Percentiles rank a stretch among this genome's conserved stretches.
These are phyloP conservation scores for Oncorhynchus keta DNA, from an alignment of 2,113 vertebrate species.

Conservation along the genomic window DNA sequence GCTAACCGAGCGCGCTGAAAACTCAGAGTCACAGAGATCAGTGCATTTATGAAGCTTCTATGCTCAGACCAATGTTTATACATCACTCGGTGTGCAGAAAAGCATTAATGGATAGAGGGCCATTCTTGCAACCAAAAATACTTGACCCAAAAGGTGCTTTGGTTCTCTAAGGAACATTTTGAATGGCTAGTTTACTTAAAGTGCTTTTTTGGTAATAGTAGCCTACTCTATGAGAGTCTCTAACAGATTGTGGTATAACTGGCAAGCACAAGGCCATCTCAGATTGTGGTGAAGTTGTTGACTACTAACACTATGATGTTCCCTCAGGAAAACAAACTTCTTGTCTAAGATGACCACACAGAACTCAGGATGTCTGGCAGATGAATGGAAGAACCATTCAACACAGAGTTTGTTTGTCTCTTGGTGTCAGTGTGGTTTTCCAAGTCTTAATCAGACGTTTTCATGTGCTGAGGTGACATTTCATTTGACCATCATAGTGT, in stretches of 20 bases:
- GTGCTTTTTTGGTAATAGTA: not conserved
- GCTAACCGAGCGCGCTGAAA: not conserved
- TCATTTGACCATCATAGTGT: too few relatives aligned
- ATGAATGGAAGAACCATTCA: not conserved
- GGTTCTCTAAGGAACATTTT: not conserved
- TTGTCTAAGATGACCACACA: not conserved
- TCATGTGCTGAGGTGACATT: not conserved
- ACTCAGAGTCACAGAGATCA: not conserved
- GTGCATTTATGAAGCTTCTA: conserved; percentile 38
- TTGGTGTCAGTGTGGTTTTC: not conserved
- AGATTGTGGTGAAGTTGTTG: too few relatives aligned
- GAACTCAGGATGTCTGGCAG: not conserved
- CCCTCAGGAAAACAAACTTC: not conserved
- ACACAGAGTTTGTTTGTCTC: too few relatives aligned
- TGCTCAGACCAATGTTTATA: conserved; percentile 25
- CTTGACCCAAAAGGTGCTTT: conserved; percentile 2
- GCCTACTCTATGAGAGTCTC: not conserved
- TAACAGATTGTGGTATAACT: too few relatives aligned
- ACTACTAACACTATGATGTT: too few relatives aligned
- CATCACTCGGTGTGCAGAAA: not conserved
- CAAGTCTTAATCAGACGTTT: not conserved
- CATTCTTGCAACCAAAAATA: conserved; percentile 9
- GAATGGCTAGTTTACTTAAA: not conserved
- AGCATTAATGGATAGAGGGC: conserved; percentile 20
- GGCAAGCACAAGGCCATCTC: too few relatives aligned